Base-by-base conservation (phyloP, 2,113 vertebrate genomes). In the Podarcis raffonei region DNA sequence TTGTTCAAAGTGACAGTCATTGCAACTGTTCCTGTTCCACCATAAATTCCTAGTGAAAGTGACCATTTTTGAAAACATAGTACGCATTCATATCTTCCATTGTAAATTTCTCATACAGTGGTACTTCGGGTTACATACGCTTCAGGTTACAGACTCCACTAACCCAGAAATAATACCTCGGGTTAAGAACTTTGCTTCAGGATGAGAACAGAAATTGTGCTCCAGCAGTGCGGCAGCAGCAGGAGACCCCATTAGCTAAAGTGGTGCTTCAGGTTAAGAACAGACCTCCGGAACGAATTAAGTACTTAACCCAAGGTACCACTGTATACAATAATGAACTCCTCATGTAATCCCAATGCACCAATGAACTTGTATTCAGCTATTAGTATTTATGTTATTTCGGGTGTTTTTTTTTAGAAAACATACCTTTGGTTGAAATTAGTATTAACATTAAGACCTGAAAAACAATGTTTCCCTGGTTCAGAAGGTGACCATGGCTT, bases 401-500 rank as follows among this genome's bases (percentile, higher is more conserved):
- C 57, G 59, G 86, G 39, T 39, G 75, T 66, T 71, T 30, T 62
- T 59, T 62, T 62, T 62, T 62, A 48, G 9, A 48, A 48, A 62
- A 62, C 71, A 35, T 79, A 25, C 18, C 81, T 59, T 74, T 25
- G 57, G 75, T n/a, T 25, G 79, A 6, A 87, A 37, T 92, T 94
- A 92, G 80, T 66, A 32, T 89, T 93, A 39, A 37, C 32, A 18
- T 12, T 78, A 42, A 42, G 68, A 84, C 75, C 74, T 2, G 13
- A 91, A 89, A 92, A 83, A 57, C 87, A 87, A 85, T 3, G 25
- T 35, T 80, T 68, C 25, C 57, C 59, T 77, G 15, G 32, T 8
- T 27, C 42, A 39, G 39, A 32, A 48, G 22, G 4, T 69, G 68
- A 23, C 68, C 8, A 23, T 27, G 25, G 23, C 12, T 69, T 69